Evolutionary conservation across 2,113 vertebrate species (phyloP), one percentile per base, ranked within the genome.

Genomic region (Apistogramma diplotaenia): DNA sequence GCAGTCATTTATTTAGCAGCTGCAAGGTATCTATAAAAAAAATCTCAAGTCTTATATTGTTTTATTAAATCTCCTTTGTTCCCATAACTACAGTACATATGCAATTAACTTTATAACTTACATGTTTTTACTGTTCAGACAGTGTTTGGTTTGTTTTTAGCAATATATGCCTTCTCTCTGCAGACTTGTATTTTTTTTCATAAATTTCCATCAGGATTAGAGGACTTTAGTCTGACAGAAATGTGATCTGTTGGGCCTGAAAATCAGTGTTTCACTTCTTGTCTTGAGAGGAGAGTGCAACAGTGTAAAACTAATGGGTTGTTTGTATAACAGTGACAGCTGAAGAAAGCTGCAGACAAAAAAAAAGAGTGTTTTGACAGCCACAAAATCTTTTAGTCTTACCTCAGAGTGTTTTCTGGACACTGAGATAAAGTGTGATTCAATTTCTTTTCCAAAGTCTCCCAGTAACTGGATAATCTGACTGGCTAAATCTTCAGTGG

Each of bases 361-460:
- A 67, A 49, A 8, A 19, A 62, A 65, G 27, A 13, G 40, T 46
- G 43, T 16, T 46, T 46, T 37, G 2, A 0, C 25, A 16, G 19
- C 21, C 15, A 81, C 13, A 19, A 35, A 58, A 49, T 33, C 9
- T 6, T 43, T 23, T 5, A 1, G 9, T 76, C 84, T 87, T 60
- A 96, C 95, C 94, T 93, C 85, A 83, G 86, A 91, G 25, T 43
- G 77, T 51, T 81, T 82, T 54, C 58, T 85, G 37, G 76, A 85
- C 53, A 91, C 65, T 13, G 61, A 83, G 40, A 83, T 65, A n/a
- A 88, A 27, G n/a, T 86, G 83, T 29, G 92, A 81, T 62, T 80
- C 12, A 3, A 96, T 89, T 77, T 93, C 85, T 79, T 73, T 73
- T 49, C 83, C 79, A 18, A 90, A 93, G 85, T 95, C 92, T 80